These are phyloP conservation scores for Rhegmatorhina hoffmannsi DNA, from an alignment of 2,113 vertebrate species.

Conservation along the genomic window DNA sequence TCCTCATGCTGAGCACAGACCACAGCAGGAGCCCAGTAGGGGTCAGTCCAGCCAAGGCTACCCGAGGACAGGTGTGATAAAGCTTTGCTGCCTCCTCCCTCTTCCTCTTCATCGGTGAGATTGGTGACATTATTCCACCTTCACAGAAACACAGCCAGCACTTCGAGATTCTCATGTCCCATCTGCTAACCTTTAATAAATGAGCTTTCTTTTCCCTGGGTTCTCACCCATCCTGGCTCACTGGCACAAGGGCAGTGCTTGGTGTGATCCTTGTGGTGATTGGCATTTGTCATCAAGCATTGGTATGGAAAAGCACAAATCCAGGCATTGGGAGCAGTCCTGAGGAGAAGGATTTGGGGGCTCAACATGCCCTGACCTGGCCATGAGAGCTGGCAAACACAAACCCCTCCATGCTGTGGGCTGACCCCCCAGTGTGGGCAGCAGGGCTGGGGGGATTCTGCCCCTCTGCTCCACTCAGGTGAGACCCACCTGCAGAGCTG, in stretches of 20 bases:
- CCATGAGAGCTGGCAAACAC: neutral
- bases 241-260: neutral
- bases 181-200: neutral
- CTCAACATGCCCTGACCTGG: rapidly evolving
- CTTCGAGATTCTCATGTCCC: neutral
- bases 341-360: neutral
- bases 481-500: neutral
- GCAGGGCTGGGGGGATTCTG: neutral
- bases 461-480: neutral
- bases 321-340: neutral
- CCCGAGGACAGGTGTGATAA: rapidly evolving
- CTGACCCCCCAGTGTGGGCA: neutral
- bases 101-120: neutral
- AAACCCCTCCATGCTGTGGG: neutral
- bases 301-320: neutral
- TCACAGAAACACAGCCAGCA: neutral
- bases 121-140: neutral
- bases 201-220: neutral
- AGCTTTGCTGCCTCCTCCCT: neutral
- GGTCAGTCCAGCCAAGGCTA: conserved; percentile 10
- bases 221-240: neutral
- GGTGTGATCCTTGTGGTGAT: neutral
- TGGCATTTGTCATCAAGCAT: neutral
- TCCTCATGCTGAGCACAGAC: neutral
- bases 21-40: neutral